Base-by-base conservation (phyloP, 2,113 vertebrate species). In the Nerophis lumbriciformis region DNA sequence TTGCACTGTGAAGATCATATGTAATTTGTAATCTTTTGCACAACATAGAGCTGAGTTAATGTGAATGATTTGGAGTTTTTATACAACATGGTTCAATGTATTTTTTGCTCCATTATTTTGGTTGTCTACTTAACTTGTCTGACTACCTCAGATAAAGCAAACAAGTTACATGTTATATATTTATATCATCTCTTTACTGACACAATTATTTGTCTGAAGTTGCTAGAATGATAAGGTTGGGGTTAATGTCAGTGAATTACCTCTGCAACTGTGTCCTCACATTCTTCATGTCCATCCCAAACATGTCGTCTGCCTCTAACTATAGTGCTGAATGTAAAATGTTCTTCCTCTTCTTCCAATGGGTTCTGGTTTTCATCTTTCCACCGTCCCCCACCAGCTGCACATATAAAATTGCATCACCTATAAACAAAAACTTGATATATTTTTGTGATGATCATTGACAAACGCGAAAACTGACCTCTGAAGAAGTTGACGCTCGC, bases 311-410 rank as follows among this genome's bases (percentile, higher is more conserved):
- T 88, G 61, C 88, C 64, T 6, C 60, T 84, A 35, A 84, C 88
- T 65, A 89, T 87, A 59, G 83, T 57, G 0, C 79, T 81, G 15
- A 85, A 87, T 13, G 76, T 83, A 47, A 56, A 67, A 8, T 73
- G 68, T 11, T 88, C 81, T 63, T 81, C 78, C n/a, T 91, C 90
- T n/a, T 91, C 90, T 0, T 90, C 87, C 54, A 85, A 36, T 8
- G 83, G 88, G 50, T 90, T 91, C 72, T 87, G 80, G 53, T 87
- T 90, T 71, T 89, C 89, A 75, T 87, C 86, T 59, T 13, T 80
- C 79, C 90, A 86, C 76, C 90, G 50, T 74, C 62, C 39, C 44
- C 75, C 71, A 48, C 55, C 83, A 69, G 79, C 94, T 95, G 71
- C n/a, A 83, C 49, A 54, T 5, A 56, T 4, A 58, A 47, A 50